A percentile compares a stretch with the other conserved stretches of the same genome.
These are phyloP conservation scores for Drosophila infuscata DNA, from an alignment of 2,888 invertebrate genomes.

Conservation along the genomic window DNA sequence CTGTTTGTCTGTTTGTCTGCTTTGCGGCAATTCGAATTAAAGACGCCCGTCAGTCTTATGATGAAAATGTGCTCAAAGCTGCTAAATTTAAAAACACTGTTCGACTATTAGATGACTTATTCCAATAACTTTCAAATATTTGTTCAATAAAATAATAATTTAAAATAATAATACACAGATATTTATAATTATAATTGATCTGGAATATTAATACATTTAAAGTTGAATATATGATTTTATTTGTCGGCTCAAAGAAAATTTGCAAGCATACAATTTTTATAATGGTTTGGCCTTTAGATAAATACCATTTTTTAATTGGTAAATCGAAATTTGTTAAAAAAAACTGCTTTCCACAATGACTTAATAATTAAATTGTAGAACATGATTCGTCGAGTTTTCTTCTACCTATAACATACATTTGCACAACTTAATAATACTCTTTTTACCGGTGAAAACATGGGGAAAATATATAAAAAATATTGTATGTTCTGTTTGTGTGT, in stretches of 20 bases:
- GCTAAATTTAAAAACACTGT: neutral
- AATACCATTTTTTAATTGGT: too few relatives aligned
- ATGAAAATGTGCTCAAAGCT: conserved; percentile 61
- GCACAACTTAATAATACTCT: neutral
- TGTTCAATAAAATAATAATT: neutral
- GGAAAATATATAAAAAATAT: neutral
- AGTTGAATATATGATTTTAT: neutral
- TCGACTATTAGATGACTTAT: neutral
- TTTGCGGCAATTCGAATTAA: conserved; percentile 53
- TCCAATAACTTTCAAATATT: neutral
- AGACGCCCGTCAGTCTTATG: conserved; percentile 36
- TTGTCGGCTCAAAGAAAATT: neutral
- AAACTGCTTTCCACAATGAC: neutral
- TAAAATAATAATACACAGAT: neutral
- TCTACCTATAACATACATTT: neutral
- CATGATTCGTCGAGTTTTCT: neutral
- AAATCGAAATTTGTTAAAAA: neutral
- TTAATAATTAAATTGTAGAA: neutral
- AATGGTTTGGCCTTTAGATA: neutral
- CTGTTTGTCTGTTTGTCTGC: conserved; percentile 41
- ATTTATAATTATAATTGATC: neutral
- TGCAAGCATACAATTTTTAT: neutral
- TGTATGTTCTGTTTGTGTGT: neutral
- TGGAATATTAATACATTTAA: neutral
- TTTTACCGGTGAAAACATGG: neutral